Conservation (phyloP, 2,797 vertebrate genomes). For the Cuculus canorus region DNA sequence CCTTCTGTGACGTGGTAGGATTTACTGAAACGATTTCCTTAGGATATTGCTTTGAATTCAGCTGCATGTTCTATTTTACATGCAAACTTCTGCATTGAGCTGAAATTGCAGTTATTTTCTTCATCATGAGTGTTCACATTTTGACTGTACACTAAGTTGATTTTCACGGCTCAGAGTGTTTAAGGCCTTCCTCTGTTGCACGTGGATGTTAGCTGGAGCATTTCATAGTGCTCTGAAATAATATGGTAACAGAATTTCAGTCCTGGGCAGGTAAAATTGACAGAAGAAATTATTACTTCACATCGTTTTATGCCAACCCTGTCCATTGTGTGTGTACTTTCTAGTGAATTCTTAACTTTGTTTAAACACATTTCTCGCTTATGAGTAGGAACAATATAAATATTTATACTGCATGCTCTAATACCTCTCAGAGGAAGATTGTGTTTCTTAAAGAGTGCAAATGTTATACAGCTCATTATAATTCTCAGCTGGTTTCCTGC, state of each 20-base stretch:
- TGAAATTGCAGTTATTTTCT: conserved; percentile 23
- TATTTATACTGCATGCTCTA: conserved; percentile 45
- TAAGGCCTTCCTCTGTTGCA: neutral
- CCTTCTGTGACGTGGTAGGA: neutral
- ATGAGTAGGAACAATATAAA: conserved; percentile 6
- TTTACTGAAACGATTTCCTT: neutral
- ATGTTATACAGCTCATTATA: conserved; percentile 14
- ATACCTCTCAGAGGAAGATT: conserved; percentile 12
- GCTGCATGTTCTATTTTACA: neutral
- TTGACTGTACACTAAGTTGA: neutral
- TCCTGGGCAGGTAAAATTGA: neutral
- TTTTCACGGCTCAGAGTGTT: neutral
- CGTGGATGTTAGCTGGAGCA: neutral
- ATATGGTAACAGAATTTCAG: neutral
- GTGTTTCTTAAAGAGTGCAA: conserved; percentile 20
- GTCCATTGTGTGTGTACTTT: neutral
- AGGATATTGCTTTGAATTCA: neutral
- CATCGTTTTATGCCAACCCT: neutral
- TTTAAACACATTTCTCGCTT: conserved; percentile 2
- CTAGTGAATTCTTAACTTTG: conserved; percentile 1
- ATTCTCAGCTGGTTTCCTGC: conserved; percentile 33
- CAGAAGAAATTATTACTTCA: neutral
- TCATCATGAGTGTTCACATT: neutral
- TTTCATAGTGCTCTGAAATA: neutral
- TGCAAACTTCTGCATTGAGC: neutral